Percentiles rank a stretch among this genome's conserved stretches.
These are phyloP conservation scores for Homarus americanus DNA, from an alignment of 1,140 invertebrate genomes.

Conservation along the genomic window DNA sequence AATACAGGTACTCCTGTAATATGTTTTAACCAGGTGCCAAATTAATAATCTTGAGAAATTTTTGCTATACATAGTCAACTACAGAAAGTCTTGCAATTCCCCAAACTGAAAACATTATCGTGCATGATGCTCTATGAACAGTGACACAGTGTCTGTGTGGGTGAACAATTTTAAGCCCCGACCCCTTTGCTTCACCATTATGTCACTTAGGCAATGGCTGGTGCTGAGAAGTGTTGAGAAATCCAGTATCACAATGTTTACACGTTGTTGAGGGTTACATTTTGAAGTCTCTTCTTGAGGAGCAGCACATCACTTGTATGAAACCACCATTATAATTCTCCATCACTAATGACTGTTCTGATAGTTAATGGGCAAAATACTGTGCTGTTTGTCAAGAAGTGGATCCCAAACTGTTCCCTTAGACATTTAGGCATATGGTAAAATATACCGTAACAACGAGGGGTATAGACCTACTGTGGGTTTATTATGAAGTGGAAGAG, in stretches of 20 bases:
- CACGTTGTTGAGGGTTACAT: constrained; percentile 54
- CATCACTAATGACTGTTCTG: constrained; percentile 13
- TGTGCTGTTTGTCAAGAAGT: constrained; percentile 44
- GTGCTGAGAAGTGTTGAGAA: constrained; percentile 52
- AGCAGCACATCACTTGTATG: constrained; percentile 37
- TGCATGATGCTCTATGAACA: neutral
- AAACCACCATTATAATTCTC: constrained; percentile 16
- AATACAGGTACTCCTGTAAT: constrained; percentile 27
- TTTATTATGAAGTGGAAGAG: constrained; percentile 55
- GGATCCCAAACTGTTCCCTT: constrained; percentile 44
- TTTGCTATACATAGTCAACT: neutral
- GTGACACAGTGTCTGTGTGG: neutral
- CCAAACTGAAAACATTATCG: neutral
- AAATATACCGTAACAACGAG: constrained; percentile 53
- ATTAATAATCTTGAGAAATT: neutral
- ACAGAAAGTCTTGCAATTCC: neutral
- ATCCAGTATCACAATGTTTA: constrained; percentile 49
- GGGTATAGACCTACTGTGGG: constrained; percentile 54
- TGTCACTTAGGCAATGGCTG: constrained; percentile 53
- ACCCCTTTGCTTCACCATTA: constrained; percentile 51
- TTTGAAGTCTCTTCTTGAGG: constrained; percentile 46
- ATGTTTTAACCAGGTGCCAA: neutral
- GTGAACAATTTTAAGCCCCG: constrained; percentile 37
- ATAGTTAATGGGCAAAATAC: constrained; percentile 28
- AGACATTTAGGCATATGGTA: constrained; percentile 56